Conservation (phyloP, 1,140 invertebrate genomes). For the Drosophila biarmipes region DNA sequence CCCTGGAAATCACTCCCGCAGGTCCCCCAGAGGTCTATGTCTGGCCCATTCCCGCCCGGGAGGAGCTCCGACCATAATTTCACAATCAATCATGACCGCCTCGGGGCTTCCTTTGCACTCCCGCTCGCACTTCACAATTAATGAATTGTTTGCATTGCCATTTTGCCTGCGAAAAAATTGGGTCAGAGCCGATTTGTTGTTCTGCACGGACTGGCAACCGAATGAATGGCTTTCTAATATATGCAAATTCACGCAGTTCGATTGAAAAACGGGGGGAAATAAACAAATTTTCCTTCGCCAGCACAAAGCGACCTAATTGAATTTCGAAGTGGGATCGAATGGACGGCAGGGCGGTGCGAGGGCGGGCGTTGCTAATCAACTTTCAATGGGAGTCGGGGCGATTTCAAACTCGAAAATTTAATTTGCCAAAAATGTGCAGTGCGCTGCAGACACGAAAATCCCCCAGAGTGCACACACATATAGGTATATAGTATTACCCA, state of each 20-base stretch:
- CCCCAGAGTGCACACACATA: not conserved
- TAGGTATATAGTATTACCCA: conserved; percentile 3
- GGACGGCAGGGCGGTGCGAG: not conserved
- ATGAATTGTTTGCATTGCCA: conserved; percentile 55
- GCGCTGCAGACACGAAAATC: conserved; percentile 5
- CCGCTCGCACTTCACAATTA: conserved; percentile 48
- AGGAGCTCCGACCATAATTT: conserved; percentile 14
- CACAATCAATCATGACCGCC: conserved; percentile 55
- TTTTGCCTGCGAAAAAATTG: conserved; percentile 26
- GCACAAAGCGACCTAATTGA: conserved; percentile 53
- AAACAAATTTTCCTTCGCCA: conserved; percentile 46
- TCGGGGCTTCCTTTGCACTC: conserved; percentile 28
- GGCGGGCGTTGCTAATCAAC: conserved; percentile 33
- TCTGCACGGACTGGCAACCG: conserved; percentile 12
- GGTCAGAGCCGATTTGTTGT: conserved; percentile 51
- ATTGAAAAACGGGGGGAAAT: conserved; percentile 10
- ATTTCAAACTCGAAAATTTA: conserved; percentile 38
- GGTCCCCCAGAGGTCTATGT: not conserved
- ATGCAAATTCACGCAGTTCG: conserved; percentile 53
- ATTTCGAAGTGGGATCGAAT: conserved; percentile 45
- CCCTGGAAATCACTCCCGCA: not conserved
- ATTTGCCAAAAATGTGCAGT: conserved; percentile 27
- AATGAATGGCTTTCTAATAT: conserved; percentile 44
- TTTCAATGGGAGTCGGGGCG: conserved; percentile 23
- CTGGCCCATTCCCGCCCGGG: conserved; percentile 12